Percentiles rank a stretch among this genome's conserved stretches.
These are phyloP conservation scores for Notiomystis cincta DNA, from an alignment of 2,113 vertebrate genomes.

Conservation along the genomic window DNA sequence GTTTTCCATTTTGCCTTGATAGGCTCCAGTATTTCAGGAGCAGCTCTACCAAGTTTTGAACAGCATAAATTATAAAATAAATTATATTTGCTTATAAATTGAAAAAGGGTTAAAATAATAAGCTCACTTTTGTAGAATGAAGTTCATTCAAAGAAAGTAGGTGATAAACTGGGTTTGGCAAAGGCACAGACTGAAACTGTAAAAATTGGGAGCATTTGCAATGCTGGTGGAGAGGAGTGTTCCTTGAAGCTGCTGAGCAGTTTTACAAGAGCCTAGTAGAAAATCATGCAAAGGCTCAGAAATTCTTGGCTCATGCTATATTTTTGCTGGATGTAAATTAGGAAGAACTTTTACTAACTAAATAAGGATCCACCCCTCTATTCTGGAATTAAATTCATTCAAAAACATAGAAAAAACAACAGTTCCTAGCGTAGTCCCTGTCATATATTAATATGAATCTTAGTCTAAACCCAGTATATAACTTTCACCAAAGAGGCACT, in stretches of 20 bases:
- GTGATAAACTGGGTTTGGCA: background rate
- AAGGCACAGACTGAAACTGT: background rate
- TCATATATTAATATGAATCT: background rate
- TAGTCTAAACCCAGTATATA: background rate
- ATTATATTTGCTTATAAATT: conserved; percentile 26
- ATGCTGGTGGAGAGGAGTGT: background rate
- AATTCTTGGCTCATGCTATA: background rate
- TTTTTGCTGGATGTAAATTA: conserved; percentile 22
- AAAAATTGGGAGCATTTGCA: background rate
- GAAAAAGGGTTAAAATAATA: conserved; percentile 36
- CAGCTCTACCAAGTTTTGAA: background rate
- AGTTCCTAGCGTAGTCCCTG: background rate
- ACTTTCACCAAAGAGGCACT: background rate
- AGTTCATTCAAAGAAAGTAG: background rate
- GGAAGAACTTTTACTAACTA: background rate
- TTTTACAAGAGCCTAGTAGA: background rate
- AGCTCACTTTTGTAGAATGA: conserved; percentile 2
- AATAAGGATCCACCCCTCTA: background rate
- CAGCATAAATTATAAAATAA: too few relatives aligned
- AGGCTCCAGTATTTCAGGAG: background rate
- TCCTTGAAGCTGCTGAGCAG: background rate
- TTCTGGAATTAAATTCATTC: background rate
- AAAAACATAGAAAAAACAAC: background rate
- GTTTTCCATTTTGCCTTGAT: background rate
- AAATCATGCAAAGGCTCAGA: background rate